Conservation (phyloP, 1,140 invertebrate species). For the Solen grandis region DNA sequence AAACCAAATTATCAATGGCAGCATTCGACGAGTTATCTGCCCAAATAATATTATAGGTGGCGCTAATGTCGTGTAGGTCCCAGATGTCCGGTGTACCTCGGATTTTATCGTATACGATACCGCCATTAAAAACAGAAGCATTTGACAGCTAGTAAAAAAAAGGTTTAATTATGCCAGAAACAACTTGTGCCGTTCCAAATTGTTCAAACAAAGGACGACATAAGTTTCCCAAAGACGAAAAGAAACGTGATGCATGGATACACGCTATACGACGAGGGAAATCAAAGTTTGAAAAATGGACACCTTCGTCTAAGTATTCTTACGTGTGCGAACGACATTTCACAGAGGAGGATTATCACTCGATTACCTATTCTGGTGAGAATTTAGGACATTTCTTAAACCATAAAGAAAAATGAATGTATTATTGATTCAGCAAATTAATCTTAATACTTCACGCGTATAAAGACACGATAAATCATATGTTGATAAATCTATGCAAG, state of each 20-base stretch:
- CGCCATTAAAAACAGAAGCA: background rate
- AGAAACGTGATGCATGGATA: background rate
- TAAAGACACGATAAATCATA: background rate
- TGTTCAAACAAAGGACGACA: background rate
- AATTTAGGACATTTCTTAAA: background rate
- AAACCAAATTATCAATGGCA: too few relatives aligned
- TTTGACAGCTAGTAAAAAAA: background rate
- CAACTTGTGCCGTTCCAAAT: background rate
- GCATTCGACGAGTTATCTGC: background rate
- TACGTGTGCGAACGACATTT: background rate
- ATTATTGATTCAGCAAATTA: background rate
- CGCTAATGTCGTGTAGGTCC: background rate
- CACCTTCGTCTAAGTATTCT: background rate
- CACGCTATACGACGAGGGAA: slow-evolving; percentile 1
- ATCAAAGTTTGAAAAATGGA: background rate
- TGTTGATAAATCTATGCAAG: background rate
- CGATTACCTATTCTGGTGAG: background rate
- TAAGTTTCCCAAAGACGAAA: background rate
- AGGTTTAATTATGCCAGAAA: slow-evolving; percentile 1
- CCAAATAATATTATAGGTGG: background rate
- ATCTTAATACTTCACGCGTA: background rate
- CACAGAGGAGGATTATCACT: background rate
- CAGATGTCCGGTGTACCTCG: too few relatives aligned
- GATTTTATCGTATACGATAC: too few relatives aligned
- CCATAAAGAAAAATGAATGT: background rate